These are phyloP conservation scores for Galeruca laticollis DNA, from an alignment of 2,888 invertebrate genomes.

Conservation along the genomic window DNA sequence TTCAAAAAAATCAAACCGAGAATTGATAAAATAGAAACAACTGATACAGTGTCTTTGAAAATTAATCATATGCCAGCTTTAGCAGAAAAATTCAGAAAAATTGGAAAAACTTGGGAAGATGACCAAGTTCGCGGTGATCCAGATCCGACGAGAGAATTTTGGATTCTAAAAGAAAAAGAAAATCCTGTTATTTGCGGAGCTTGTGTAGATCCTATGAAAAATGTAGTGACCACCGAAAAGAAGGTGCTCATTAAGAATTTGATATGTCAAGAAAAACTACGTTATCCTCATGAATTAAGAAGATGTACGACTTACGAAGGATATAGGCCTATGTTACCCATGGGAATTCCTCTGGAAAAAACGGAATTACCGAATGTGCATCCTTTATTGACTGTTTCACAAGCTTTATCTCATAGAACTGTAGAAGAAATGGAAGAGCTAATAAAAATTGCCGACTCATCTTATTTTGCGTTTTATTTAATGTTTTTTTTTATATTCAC, in stretches of 20 bases:
- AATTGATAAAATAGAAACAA: constrained; percentile 43
- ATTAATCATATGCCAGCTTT: constrained; percentile 52
- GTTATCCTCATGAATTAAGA: constrained; percentile 61
- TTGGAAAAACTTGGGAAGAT: constrained; percentile 62
- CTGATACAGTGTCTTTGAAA: constrained; percentile 48
- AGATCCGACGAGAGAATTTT: constrained; percentile 60
- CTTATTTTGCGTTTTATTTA: constrained; percentile 1
- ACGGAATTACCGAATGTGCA: constrained; percentile 57
- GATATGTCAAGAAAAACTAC: constrained; percentile 58
- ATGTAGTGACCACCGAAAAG: constrained; percentile 56
- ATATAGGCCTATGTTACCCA: constrained; percentile 57
- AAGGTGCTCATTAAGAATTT: constrained; percentile 58
- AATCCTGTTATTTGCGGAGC: constrained; percentile 57
- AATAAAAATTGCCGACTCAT: constrained; percentile 11
- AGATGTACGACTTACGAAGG: constrained; percentile 61
- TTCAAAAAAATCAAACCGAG: constrained; percentile 46
- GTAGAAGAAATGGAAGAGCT: constrained; percentile 44
- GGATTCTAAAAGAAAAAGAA: constrained; percentile 56
- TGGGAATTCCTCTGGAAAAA: constrained; percentile 57
- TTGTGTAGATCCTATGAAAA: constrained; percentile 57
- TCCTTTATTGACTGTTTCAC: constrained; percentile 59
- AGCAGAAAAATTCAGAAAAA: constrained; percentile 49
- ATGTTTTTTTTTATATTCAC: constrained; percentile 4
- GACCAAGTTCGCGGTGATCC: constrained; percentile 59
- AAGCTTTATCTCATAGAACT: constrained; percentile 59